Evolutionary conservation across 2,797 vertebrate species (phyloP), one percentile per base, ranked within the genome.

Genomic region (Diceros bicornis): DNA sequence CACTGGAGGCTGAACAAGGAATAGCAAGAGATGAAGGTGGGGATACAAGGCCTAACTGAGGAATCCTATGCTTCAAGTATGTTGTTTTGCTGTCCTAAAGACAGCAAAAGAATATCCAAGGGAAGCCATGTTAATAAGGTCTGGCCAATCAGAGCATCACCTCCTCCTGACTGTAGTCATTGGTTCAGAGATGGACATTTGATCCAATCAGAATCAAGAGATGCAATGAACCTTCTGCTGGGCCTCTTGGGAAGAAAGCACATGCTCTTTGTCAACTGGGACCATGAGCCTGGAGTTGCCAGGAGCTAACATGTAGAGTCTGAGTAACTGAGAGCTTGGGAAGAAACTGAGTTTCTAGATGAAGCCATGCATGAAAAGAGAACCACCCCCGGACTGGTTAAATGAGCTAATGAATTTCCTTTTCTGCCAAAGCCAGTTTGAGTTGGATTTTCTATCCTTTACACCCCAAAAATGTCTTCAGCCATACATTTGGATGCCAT

Each of bases 371-470:
- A 55, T 81, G 34, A 90, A 97, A 75, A 17, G 1, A 74, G 11
- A 62, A 23, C 27, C 47, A 29, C 11, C 37, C 17, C 29, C 23
- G 1, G 21, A 47, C 21, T 62, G 55, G 20, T 81, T 82, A 41
- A 12, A 82, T 17, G 68, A 94, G n/a, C 25, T 55, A 61, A 89
- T 17, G n/a, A 75, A 97, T 52, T 86, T 91, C 12, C 37, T 91
- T 41, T 96, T 77, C 32, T 72, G 11, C 20, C 79, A 78, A 89
- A 74, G 27, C 17, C n/a, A 74, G 20, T 72, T 87, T 91, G 55
- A 95, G 32, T 55, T 95, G 74, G 29, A 10, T 86, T 93, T 90
- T 50, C 64, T 20, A 47, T 44, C 8, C 29, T 7, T 68, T 61
- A 74, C 0, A 75, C 29, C 13, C 6, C 13, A 5, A 37, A 6